Evolutionary conservation across 92 coral and sea anemone genomes (phyloP).

Genomic region (Muricea muricata): DNA sequence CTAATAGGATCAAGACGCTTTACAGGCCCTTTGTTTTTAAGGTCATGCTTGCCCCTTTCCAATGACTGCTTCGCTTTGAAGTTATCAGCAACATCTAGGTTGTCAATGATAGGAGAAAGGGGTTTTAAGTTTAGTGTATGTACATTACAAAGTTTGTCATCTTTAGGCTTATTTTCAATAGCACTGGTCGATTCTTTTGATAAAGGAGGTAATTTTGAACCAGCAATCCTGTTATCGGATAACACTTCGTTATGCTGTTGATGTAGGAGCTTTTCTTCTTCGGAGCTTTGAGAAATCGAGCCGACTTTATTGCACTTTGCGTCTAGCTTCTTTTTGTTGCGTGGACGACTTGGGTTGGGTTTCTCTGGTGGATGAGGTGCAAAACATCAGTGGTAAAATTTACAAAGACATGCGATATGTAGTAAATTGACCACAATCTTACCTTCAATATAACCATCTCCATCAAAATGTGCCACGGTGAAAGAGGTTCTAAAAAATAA

Average conservation of each 20-base stretch:
- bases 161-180: background rate
- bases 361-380: conserved; percentile 42
- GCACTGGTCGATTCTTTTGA: background rate
- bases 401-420: too few species aligned
- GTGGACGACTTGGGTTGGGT: background rate
- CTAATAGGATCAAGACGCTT: background rate
- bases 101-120: conserved; percentile 21
- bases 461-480: conserved; percentile 87
- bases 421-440: background rate
- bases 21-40: background rate
- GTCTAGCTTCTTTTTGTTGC: background rate
- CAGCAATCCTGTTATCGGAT: background rate
- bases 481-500: conserved; percentile 67
- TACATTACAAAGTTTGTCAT: background rate
- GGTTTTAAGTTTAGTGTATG: conserved; percentile 12
- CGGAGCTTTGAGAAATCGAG: conserved; percentile 6
- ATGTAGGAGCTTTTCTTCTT: background rate
- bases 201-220: conserved; percentile 33
- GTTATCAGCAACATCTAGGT: background rate
- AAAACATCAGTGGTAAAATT: background rate
- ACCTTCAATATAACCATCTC: conserved; percentile 98
- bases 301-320: background rate
- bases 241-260: background rate
- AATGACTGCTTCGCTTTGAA: conserved; percentile 12
- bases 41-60: background rate